phyloP scores from a whole-genome alignment of 2,113 vertebrate genomes.

The Aplodontia rufa region DNA sequence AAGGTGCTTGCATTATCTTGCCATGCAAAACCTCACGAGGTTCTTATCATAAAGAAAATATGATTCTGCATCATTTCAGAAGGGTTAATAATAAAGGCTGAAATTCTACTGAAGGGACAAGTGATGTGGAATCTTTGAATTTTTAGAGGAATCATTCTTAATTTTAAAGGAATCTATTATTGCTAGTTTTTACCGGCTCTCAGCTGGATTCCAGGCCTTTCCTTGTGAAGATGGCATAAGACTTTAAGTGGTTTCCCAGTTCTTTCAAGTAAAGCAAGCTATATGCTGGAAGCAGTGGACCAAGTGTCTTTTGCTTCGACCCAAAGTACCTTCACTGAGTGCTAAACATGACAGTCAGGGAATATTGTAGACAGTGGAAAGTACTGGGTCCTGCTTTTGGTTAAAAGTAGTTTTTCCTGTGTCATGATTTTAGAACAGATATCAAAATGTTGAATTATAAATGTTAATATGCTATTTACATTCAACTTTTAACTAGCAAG shows the following conservation, averaged over 20 bases:
- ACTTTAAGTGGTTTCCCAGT: neutral
- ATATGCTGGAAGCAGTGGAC: fast-evolving
- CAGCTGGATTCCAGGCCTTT: neutral
- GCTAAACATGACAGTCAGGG: neutral
- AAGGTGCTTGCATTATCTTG: neutral
- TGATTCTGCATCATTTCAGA: neutral
- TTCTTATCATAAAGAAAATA: neutral
- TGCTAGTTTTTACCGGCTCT: neutral
- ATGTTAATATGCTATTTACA: conserved; percentile 60
- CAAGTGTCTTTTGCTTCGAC: neutral
- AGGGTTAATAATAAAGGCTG: neutral
- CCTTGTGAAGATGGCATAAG: neutral
- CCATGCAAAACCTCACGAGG: neutral
- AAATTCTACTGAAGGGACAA: neutral
- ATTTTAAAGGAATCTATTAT: neutral
- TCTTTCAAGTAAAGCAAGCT: neutral
- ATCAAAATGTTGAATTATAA: conserved; percentile 52
- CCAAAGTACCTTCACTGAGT: neutral
- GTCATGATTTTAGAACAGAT: conserved; percentile 47
- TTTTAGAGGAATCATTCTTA: neutral
- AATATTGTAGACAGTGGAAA: neutral
- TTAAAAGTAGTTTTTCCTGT: conserved; percentile 67
- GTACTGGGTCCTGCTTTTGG: conserved; percentile 4
- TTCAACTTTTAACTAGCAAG: conserved; percentile 67
- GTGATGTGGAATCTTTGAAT: neutral